Base-by-base conservation (phyloP, 2,888 invertebrate genomes). In the Cosmia trapezina region DNA sequence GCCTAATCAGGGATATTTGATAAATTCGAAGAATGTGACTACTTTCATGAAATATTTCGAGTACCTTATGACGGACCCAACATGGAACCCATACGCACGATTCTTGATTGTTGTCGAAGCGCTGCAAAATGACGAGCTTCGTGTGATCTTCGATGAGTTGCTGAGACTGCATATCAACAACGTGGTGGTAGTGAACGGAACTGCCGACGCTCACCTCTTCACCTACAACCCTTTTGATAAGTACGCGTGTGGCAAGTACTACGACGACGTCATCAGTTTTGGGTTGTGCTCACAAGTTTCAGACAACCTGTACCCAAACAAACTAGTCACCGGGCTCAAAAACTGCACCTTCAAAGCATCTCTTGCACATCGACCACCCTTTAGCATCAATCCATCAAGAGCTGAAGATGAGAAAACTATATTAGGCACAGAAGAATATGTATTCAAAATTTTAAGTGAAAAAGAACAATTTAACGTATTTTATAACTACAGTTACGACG, bases 221-320 rank as follows among this genome's bases (percentile, higher is more conserved):
- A 88, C 92, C 1, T 94, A 93, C 76, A 91, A 94, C 78, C 92
- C 94, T 0, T 94, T 89, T 59, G 90, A 91, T 69, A 91, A 94
- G 60, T 91, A 88, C 64, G 89, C 89, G 0, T 94, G 94, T 65
- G 94, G 94, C n/a, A 90, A 88, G 69, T 87, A 89, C 56, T 94
- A 91, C 70, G 81, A 85, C 5, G 77, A 84, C 45, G 76, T 94
- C 17, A 89, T 90, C 33, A 73, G 83, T 47, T 83, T 87, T 5
- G 94, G 94, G 11, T 80, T 87, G 68, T 94, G 94, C 76, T 78
- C 74, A 19, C 64, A 81, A n/a, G 12, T 77, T 17, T 69, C 80
- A 0, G 47, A 71, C 1, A 61, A 88, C 61, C 74, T 93, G 17
- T 92, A 87, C 72, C 88, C 89, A 9, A 43, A 87, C 7, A 93